phyloP scores from a whole-genome alignment of 2,888 invertebrate species.

The Tubulanus polymorphus region DNA sequence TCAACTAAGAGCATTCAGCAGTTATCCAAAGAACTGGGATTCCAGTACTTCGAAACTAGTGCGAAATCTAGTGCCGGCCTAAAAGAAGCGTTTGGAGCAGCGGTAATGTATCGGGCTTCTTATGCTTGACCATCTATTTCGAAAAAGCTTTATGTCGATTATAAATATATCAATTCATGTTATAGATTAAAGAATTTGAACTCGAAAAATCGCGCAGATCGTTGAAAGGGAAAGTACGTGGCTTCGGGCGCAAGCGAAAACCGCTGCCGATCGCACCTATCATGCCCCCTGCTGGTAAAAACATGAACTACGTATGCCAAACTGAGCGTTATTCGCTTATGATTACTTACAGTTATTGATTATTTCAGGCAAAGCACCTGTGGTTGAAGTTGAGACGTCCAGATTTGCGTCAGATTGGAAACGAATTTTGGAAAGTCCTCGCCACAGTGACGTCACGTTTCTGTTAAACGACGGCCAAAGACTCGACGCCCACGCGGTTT shows the following conservation, averaged over 20 bases:
- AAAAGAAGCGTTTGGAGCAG: constrained; percentile 30
- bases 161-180: not conserved
- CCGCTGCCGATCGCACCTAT: constrained; percentile 30
- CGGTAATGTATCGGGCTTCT: constrained; percentile 26
- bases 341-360: no score
- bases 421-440: constrained; percentile 29
- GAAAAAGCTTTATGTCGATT: not conserved
- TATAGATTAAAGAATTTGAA: not conserved
- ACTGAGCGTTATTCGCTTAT: no score
- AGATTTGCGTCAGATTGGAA: constrained; percentile 39
- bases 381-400: constrained; percentile 38
- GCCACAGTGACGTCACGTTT: constrained; percentile 38
- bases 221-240: constrained; percentile 7
- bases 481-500: constrained; percentile 34
- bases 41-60: constrained; percentile 38
- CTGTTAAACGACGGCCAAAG: constrained; percentile 24
- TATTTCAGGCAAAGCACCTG: constrained; percentile 44
- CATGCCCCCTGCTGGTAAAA: constrained; percentile 45
- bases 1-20: no score
- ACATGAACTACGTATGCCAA: no score
- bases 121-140: not conserved
- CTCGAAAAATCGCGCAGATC: not conserved
- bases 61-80: constrained; percentile 32
- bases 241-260: constrained; percentile 4
- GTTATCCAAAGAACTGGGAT: constrained; percentile 25